These are phyloP conservation scores for Dermatophagoides farinae DNA, from an alignment of 1,140 invertebrate species.

Conservation along the genomic window DNA sequence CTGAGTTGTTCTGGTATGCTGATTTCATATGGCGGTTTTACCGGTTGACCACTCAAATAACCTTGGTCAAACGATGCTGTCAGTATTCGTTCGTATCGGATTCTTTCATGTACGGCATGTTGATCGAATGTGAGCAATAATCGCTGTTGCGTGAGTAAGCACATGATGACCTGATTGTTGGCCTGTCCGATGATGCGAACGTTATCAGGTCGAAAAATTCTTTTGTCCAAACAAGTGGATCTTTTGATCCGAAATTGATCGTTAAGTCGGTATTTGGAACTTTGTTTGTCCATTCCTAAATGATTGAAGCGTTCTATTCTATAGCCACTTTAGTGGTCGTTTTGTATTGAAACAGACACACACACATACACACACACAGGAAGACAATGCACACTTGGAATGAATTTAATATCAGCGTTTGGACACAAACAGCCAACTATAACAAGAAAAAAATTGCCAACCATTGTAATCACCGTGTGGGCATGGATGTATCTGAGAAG, in stretches of 20 bases:
- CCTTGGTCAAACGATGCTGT: background rate
- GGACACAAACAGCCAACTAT: background rate
- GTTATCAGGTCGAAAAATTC: background rate
- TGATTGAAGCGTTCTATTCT: background rate
- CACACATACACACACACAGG: background rate
- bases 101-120: conserved; percentile 13
- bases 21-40: no score
- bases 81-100: conserved; percentile 1
- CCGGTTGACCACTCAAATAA: no score
- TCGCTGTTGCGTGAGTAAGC: background rate
- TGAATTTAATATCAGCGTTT: background rate
- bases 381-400: background rate
- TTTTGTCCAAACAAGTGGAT: background rate
- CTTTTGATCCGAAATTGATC: background rate
- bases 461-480: background rate
- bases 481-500: background rate
- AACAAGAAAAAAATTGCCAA: background rate
- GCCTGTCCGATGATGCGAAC: conserved; percentile 11
- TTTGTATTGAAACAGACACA: background rate
- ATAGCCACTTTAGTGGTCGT: background rate
- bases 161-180: conserved; percentile 5
- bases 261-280: background rate
- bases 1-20: no score
- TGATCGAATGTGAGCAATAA: conserved; percentile 12
- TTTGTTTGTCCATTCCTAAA: background rate